Base-by-base conservation (phyloP, 35 echinoderm and acorn worm species). In the Amphiura filiformis region DNA sequence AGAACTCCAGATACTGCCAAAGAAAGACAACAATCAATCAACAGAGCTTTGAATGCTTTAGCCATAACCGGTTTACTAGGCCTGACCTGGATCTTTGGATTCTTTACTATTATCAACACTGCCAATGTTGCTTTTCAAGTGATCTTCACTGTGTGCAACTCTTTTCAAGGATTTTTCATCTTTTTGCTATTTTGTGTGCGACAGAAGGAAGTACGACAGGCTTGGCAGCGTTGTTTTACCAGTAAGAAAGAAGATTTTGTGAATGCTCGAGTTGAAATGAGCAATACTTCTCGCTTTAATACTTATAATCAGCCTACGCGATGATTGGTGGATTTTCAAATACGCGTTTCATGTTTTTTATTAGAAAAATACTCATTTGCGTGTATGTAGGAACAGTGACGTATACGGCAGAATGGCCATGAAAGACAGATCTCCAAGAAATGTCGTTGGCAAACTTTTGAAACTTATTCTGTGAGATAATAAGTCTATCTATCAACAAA, bases 121-220 rank as follows among this genome's bases (percentile, higher is more conserved):
- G 36, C 47, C 14, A 65, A 44, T 39, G 34, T 82, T 22, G 42
- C 80, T 18, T 95, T 91, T 23, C 86, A 91, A 76, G 42, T 84
- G 18, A 32, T 95, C 0, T 95, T 95, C 82, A 84, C 57, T 33
- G 34, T 89, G 28, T 91, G 40, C 77, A 95, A 91, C 31, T 95
- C 93, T 4, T 44, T 95, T 20, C 93, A 95, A 41, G 93, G 93
- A 5, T 88, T 95, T 38, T 88, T 91, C 28, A 91, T 95, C 1
- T 95, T 95, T 64, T 22, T 91, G 9, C 44, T 95, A 2, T 95
- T 91, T 36, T 91, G 89, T 47, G 39, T 91, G 4, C 36, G 89
- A 2, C 89, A 91, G 42, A 44, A 90, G 32, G 95, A 97, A 38
- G 86, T 94, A 0, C 88, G 95, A 37, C 17, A 91, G 5, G 38